phyloP scores from a whole-genome alignment of 1,140 invertebrate species.

The Luehdorfia chinensis region DNA sequence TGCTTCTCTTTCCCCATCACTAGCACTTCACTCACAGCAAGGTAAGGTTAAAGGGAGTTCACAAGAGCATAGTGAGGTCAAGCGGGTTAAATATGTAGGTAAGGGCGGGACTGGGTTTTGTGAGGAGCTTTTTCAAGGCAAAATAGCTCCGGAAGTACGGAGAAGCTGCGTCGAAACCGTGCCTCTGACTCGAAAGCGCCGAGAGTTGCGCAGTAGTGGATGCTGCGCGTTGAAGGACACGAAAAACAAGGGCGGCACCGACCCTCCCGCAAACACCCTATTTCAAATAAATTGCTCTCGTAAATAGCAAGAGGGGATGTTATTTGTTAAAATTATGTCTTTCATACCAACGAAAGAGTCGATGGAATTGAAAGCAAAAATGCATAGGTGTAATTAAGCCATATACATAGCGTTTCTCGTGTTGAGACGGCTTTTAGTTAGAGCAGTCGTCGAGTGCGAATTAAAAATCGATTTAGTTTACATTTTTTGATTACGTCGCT shows the following conservation, averaged over 20 bases:
- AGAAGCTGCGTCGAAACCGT: constrained; percentile 50
- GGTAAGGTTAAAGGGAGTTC: constrained; percentile 41
- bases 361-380: constrained; percentile 4
- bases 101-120: constrained; percentile 40
- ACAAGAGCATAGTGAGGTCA: constrained; percentile 40
- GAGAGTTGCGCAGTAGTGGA: constrained; percentile 71
- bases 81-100: constrained; percentile 37
- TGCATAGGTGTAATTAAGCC: constrained; percentile 7
- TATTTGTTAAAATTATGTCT: constrained; percentile 29
- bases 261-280: constrained; percentile 46
- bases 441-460: too few species aligned
- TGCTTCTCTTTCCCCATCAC: constrained; percentile 74
- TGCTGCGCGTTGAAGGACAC: constrained; percentile 58
- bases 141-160: constrained; percentile 55
- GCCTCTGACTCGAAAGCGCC: constrained; percentile 48
- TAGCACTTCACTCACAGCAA: constrained; percentile 42
- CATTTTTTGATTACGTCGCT: too few species aligned
- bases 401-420: background rate
- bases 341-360: constrained; percentile 14
- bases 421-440: background rate
- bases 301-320: constrained; percentile 45
- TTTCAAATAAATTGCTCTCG: constrained; percentile 49
- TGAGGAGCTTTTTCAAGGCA: constrained; percentile 35
- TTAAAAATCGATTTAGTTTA: too few species aligned
- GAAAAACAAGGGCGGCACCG: constrained; percentile 54